Base-by-base conservation (phyloP, 2,797 vertebrate species). In the Clarias platycephalus region DNA sequence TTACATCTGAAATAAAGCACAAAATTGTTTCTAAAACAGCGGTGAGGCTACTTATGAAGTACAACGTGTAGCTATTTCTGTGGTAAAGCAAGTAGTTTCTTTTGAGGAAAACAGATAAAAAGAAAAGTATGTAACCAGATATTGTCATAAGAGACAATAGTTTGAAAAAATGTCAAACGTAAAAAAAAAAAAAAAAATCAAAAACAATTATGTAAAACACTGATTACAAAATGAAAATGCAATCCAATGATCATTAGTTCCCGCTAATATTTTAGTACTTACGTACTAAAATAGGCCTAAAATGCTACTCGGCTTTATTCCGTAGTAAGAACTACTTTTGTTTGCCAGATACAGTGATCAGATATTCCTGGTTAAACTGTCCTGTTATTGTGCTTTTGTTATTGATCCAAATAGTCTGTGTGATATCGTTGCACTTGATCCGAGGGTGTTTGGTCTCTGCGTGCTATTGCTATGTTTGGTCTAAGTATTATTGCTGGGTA, bases 401-500 rank as follows among this genome's bases (percentile, higher is more conserved):
- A 81, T 81, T 85, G 78, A 44, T 66, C 34, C 28, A 31, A 63
- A 49, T 64, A 57, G 67, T 31, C 12, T 34, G 64, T 84, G 68
- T 80, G 68, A 68, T 74, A 55, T 74, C 64, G 68, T 16, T 80
- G 60, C 67, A 49, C 63, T 80, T 80, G 26, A 80, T 80, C 67
- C 12, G 57, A n/a, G 55, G 24, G 34, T 60, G 49, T 85, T 76
- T 85, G 84, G 34, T 68, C 20, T 67, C 24, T 75, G 49, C 75
- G 63, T 78, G 26, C 58, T 75, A 16, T 81, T 81, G 68, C 66
- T 66, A 66, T 85, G 78, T 66, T 40, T 81, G 70, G 58, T 66
- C 60, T 81, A 28, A 64, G 67, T 80, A 66, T 85, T 85, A 80
- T 40, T 34, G 68, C 28, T 62, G 70, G 53, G 37, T 71, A 64